These are phyloP conservation scores for Microchirus variegatus DNA, from an alignment of 2,797 vertebrate genomes.

Conservation along the genomic window DNA sequence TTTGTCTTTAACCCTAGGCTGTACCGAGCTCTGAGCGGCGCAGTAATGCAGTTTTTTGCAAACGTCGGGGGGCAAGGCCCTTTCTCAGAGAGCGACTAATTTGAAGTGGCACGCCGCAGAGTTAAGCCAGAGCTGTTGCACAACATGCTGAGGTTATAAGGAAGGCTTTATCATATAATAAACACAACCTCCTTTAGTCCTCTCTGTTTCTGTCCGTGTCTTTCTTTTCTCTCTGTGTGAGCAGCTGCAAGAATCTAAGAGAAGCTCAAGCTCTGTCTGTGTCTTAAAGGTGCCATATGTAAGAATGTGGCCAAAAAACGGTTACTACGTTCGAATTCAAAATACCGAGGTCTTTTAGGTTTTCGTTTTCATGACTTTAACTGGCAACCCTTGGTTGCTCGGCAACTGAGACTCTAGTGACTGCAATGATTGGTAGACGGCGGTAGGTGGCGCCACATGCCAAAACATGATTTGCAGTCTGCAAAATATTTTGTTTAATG, in stretches of 20 bases:
- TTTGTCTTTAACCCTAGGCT: conserved; percentile 78
- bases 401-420: too few species aligned
- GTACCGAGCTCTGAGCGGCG: conserved; percentile 75
- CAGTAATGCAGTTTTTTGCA: conserved; percentile 68
- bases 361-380: too few species aligned
- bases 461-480: too few species aligned
- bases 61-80: conserved; percentile 78
- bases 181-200: conserved; percentile 71
- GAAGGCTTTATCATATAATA: conserved; percentile 79
- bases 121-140: conserved; percentile 71
- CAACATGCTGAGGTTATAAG: conserved; percentile 72
- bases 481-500: too few species aligned
- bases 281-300: too few species aligned
- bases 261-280: conserved; percentile 8
- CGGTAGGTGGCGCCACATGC: too few species aligned
- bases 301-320: too few species aligned
- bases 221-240: conserved; percentile 23
- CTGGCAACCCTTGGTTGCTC: too few species aligned
- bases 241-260: conserved; percentile 25
- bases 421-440: too few species aligned
- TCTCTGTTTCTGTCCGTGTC: conserved; percentile 40
- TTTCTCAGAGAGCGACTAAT: conserved; percentile 77
- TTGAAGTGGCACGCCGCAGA: conserved; percentile 73
- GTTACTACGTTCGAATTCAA: too few species aligned
- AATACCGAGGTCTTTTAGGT: too few species aligned